A percentile compares a stretch with the other conserved stretches of the same genome.
Evolutionary conservation across 1,140 invertebrate species (phyloP).

Genomic region (Pogonus chalceus): DNA sequence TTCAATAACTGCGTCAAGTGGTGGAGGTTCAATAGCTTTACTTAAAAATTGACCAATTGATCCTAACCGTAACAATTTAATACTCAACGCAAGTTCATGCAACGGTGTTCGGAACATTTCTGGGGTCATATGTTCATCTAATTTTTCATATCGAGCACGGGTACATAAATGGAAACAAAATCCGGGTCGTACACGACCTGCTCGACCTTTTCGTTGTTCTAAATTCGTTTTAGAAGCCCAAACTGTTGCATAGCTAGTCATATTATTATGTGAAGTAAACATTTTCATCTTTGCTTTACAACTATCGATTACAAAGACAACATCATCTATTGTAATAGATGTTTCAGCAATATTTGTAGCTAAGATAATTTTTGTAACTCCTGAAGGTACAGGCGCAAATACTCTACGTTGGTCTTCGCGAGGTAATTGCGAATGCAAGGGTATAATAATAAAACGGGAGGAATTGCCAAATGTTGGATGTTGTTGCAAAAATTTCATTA

Average conservation of each 20-base stretch:
- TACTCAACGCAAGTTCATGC: slow-evolving; percentile 78
- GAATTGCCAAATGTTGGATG: slow-evolving; percentile 63
- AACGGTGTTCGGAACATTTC: slow-evolving; percentile 94
- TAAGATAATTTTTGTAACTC: slow-evolving; percentile 74
- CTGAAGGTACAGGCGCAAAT: slow-evolving; percentile 63
- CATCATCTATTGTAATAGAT: slow-evolving; percentile 93
- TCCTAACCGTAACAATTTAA: slow-evolving; percentile 80
- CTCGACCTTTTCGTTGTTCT: slow-evolving; percentile 81
- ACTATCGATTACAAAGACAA: slow-evolving; percentile 91
- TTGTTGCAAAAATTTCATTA: slow-evolving; percentile 75
- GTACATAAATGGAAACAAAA: slow-evolving; percentile 86
- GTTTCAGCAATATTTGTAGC: slow-evolving; percentile 91
- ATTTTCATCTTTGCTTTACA: slow-evolving; percentile 94
- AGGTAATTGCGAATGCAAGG: slow-evolving; percentile 83
- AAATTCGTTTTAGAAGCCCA: slow-evolving; percentile 89
- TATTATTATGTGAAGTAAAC: slow-evolving; percentile 91
- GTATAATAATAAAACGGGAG: slow-evolving; percentile 58
- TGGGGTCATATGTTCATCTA: slow-evolving; percentile 87
- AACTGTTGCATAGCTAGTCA: slow-evolving; percentile 88
- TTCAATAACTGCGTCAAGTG: slow-evolving; percentile 87
- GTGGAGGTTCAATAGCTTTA: slow-evolving; percentile 89
- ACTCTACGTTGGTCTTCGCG: slow-evolving; percentile 83
- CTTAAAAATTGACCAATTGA: slow-evolving; percentile 84
- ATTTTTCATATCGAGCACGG: slow-evolving; percentile 53
- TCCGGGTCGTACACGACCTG: slow-evolving; percentile 78